These are phyloP conservation scores for Craseonycteris thonglongyai DNA, from an alignment of 2,113 vertebrate species.

Conservation along the genomic window DNA sequence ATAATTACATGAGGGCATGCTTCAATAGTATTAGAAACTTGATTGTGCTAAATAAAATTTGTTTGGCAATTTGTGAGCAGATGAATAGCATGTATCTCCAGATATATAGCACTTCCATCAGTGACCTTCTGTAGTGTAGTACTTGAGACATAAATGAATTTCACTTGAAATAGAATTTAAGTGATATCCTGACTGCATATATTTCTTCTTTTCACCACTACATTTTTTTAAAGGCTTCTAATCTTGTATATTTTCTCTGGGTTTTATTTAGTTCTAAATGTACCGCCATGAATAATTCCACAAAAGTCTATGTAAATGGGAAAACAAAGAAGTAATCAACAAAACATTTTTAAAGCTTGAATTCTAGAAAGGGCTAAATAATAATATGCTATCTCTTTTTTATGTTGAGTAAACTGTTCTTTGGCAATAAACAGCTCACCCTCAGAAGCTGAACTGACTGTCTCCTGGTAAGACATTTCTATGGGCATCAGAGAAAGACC, in stretches of 20 bases:
- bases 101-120: background rate
- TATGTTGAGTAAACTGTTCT: background rate
- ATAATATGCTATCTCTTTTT: background rate
- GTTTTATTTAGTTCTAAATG: background rate
- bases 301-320: background rate
- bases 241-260: background rate
- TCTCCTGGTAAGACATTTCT: constrained; percentile 26
- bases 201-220: background rate
- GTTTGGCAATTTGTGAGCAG: background rate
- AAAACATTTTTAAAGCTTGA: background rate
- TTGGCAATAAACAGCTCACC: background rate
- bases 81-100: background rate
- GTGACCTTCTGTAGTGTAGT: background rate
- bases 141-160: background rate
- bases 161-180: background rate
- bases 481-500: background rate
- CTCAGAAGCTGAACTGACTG: background rate
- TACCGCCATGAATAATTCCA: background rate
- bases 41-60: background rate
- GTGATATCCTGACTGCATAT: background rate
- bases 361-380: background rate
- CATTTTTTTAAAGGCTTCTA: background rate
- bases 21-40: background rate
- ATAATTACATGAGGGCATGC: background rate
- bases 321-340: background rate